Evolutionary conservation across 2,797 vertebrate species (phyloP).

Genomic region (Xerus rutilus): DNA sequence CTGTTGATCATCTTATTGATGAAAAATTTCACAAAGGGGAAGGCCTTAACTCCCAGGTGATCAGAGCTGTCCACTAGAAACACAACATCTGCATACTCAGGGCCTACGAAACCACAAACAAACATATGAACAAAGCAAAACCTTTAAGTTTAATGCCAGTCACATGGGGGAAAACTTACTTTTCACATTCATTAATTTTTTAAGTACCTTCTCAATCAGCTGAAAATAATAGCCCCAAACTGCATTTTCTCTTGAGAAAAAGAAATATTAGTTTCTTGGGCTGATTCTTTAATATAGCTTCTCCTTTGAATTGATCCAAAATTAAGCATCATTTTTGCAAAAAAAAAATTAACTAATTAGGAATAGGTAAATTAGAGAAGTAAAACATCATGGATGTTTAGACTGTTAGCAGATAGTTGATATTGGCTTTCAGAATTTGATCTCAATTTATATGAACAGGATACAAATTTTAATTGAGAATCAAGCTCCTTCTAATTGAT

Average conservation of each 20-base stretch:
- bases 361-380: neutral
- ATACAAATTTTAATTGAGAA: constrained; percentile 34
- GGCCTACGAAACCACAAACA: constrained; percentile 68
- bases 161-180: neutral
- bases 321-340: neutral
- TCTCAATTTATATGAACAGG: neutral
- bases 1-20: constrained; percentile 85
- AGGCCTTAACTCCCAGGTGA: constrained; percentile 77
- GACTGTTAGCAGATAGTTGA: neutral
- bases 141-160: constrained; percentile 4
- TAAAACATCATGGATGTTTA: neutral
- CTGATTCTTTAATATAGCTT: neutral
- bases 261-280: neutral
- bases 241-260: constrained; percentile 2
- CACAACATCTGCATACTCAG: constrained; percentile 88
- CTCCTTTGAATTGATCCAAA: constrained; percentile 14
- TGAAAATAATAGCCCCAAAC: neutral
- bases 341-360: constrained; percentile 31
- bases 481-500: neutral
- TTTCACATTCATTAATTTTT: neutral
- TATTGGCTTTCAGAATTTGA: constrained; percentile 34
- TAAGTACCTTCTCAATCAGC: neutral
- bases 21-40: constrained; percentile 82
- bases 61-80: constrained; percentile 91
- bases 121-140: neutral